Evolutionary conservation across 2,797 vertebrate species (phyloP), one percentile per base, ranked within the genome.

Genomic region (Podarcis lilfordi): DNA sequence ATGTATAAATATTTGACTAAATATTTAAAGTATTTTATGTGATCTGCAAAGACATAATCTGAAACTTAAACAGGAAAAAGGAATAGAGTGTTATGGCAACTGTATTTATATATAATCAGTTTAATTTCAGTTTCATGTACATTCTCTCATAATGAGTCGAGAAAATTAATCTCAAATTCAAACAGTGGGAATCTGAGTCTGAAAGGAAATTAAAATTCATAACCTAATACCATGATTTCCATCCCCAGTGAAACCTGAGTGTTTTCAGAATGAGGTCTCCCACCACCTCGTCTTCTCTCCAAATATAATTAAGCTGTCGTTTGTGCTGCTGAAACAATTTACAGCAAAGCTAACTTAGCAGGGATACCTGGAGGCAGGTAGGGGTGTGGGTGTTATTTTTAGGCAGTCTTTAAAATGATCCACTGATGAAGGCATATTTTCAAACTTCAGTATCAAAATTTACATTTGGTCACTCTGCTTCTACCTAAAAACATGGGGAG

Each of bases 51-150:
- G 90, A 93, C 87, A 92, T 91, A 93, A 89, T 94, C 90, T 90
- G 91, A 95, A 94, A 91, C 1, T 19, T 91, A 92, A 84, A 77
- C 89, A 92, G 89, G 92, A 50, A 55, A 83, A 72, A n/a, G 85
- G 35, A 17, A 6, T 35, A 91, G 91, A 93, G 90, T 84, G 85
- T 27, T 71, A 92, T 92, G 91, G 92, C 90, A 92, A 90, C 90
- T 95, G 80, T 95, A 89, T 93, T 91, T 86, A 87, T 89, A 95
- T 86, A 93, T 96, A 96, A 93, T 91, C 86, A 93, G 83, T 94
- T 96, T 93, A 94, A 96, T 95, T 95, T 95, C 93, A 94, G 90
- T 94, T 94, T 95, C 92, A 92, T 94, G 93, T 92, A 90, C 93
- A 94, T 95, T 93, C 94, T 85, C 93, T 92, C 91, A 94, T 94